A percentile compares a stretch with the other conserved stretches of the same genome.
Evolutionary conservation across 1,140 invertebrate genomes (phyloP).

Genomic region (Aphaenogaster floridana): DNA sequence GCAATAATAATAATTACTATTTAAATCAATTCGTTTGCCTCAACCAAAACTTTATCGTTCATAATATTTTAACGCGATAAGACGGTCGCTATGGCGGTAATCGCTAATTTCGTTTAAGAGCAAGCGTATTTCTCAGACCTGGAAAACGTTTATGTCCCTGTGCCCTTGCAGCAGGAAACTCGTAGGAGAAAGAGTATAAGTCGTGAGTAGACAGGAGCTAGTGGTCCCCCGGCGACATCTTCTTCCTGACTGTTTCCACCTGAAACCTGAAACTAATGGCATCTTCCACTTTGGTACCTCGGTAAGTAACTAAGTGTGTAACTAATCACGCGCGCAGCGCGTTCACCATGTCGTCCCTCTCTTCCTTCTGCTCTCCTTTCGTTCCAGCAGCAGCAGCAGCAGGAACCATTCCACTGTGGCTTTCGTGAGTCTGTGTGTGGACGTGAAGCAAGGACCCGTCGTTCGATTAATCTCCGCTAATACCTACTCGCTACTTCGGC

Average conservation of each 20-base stretch:
- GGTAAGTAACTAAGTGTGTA: conserved; percentile 79
- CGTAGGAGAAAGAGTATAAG: conserved; percentile 27
- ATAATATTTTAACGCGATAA: conserved; percentile 8
- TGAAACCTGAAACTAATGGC: conserved; percentile 64
- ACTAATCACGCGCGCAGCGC: conserved; percentile 75
- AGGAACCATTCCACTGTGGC: conserved; percentile 54
- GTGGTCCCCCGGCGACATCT: conserved; percentile 65
- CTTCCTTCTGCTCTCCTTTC: conserved; percentile 59
- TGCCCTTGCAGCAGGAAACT: background rate
- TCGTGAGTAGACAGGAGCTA: conserved; percentile 53
- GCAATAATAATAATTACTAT: background rate
- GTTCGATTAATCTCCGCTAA: conserved; percentile 82
- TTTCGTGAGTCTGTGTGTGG: conserved; percentile 65
- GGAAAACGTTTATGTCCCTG: background rate
- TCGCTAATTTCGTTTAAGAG: conserved; percentile 18
- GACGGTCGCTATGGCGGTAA: background rate
- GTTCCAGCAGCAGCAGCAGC: conserved; percentile 46
- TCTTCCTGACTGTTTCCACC: conserved; percentile 45
- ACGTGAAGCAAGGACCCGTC: conserved; percentile 67
- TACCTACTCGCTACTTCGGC: conserved; percentile 79
- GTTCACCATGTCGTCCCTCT: conserved; percentile 61
- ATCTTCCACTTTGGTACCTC: conserved; percentile 75
- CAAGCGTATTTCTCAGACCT: conserved; percentile 34
- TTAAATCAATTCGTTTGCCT: background rate
- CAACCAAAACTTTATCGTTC: background rate